Evolutionary conservation across 2,888 invertebrate genomes (phyloP).

Genomic region (Tanypteryx hageni): DNA sequence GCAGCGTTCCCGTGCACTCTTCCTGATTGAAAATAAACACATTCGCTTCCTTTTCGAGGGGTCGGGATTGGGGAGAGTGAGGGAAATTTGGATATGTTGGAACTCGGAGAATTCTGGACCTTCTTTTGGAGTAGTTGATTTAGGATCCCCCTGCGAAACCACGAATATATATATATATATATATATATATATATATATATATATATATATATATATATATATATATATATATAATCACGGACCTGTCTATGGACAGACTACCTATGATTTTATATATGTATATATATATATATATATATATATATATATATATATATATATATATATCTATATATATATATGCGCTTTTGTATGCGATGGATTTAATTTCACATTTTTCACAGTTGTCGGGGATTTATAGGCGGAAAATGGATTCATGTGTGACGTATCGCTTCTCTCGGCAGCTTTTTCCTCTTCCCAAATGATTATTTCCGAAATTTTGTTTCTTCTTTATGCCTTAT

Average conservation of each 20-base stretch:
- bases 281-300: no score
- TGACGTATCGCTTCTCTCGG: background rate
- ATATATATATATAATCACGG: no score
- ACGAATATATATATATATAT: no score
- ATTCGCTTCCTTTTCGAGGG: background rate
- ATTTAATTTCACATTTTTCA: conserved; percentile 40
- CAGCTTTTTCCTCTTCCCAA: background rate
- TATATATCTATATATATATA: no score
- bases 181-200: no score
- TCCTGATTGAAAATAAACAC: conserved; percentile 62
- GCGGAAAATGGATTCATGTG: background rate
- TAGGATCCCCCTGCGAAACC: background rate
- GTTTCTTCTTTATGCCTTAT: no score
- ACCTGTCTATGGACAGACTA: no score
- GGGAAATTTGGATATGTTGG: no score
- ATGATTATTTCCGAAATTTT: background rate
- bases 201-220: background rate
- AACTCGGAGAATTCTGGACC: background rate
- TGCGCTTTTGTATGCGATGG: background rate
- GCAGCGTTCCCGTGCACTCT: conserved; percentile 46
- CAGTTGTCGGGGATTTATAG: conserved; percentile 38
- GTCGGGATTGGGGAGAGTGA: background rate
- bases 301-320: no score
- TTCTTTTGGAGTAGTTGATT: background rate
- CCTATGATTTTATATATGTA: no score